Percentiles rank a stretch among this genome's conserved stretches.
Conservation (phyloP, 2,888 invertebrate species). For the Heliconius hortense region DNA sequence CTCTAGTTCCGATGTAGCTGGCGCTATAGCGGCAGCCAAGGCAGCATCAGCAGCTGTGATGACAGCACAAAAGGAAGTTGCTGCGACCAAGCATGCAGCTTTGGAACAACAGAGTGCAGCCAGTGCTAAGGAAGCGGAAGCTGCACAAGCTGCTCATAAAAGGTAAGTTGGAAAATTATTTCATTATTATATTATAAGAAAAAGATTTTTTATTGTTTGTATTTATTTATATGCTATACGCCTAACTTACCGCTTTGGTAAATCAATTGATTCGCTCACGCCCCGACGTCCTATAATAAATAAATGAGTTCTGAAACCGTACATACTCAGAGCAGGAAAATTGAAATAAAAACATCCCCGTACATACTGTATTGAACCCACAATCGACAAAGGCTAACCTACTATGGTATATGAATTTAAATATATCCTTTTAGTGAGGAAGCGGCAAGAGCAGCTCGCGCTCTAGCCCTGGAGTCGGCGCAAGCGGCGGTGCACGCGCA, state of each 20-base stretch:
- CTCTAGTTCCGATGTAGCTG: slow-evolving; percentile 85
- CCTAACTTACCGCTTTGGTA: no score
- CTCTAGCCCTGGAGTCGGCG: slow-evolving; percentile 85
- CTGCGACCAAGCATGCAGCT: slow-evolving; percentile 87
- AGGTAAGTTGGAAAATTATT: slow-evolving; percentile 55
- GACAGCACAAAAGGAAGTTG: slow-evolving; percentile 87
- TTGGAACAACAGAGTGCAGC: slow-evolving; percentile 87
- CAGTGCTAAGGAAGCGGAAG: slow-evolving; percentile 87
- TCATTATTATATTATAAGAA: no score
- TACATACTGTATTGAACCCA: neutral
- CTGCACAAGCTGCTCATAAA: slow-evolving; percentile 83
- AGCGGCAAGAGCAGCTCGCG: slow-evolving; percentile 85
- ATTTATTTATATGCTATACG: no score
- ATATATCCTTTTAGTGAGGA: slow-evolving; percentile 76
- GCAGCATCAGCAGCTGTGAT: slow-evolving; percentile 87
- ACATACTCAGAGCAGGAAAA: no score
- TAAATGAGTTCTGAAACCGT: no score
- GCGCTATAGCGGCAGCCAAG: slow-evolving; percentile 88
- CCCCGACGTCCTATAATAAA: no score
- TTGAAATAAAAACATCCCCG: no score
- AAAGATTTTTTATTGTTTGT: no score
- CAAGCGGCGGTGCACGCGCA: slow-evolving; percentile 85
- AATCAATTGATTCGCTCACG: no score
- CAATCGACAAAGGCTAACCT: no score
- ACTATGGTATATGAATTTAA: no score